phyloP scores from a whole-genome alignment of 2,113 vertebrate species.

The Oreotrochilus melanogaster region DNA sequence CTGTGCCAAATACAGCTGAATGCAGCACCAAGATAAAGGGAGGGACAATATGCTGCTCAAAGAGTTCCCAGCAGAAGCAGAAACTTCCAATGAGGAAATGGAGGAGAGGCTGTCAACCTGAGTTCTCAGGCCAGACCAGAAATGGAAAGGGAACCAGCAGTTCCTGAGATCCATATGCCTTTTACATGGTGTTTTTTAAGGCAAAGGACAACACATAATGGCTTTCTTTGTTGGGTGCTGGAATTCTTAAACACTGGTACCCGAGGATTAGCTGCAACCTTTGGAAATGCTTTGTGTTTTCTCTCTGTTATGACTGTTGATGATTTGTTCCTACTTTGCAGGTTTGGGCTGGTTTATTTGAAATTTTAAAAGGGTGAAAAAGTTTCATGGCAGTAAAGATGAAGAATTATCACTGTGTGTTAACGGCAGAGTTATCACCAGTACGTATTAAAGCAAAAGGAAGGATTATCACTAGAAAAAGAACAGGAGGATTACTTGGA shows the following conservation, averaged over 20 bases:
- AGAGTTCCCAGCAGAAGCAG: neutral
- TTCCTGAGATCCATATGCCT: neutral
- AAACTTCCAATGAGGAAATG: neutral
- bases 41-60: slow-evolving; percentile 1
- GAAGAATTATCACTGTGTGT: slow-evolving; percentile 39
- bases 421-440: slow-evolving; percentile 29
- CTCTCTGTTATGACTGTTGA: neutral
- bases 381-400: neutral
- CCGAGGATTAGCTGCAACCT: slow-evolving; percentile 21
- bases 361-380: slow-evolving; percentile 9
- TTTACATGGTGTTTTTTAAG: neutral
- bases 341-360: neutral
- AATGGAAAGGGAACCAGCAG: neutral
- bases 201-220: neutral
- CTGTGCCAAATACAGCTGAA: slow-evolving; percentile 33
- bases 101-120: neutral
- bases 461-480: slow-evolving; percentile 42
- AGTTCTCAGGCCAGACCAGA: neutral
- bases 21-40: slow-evolving; percentile 48
- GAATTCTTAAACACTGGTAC: neutral
- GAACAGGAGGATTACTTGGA: slow-evolving; percentile 43
- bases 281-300: neutral
- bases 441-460: neutral
- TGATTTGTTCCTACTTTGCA: slow-evolving; percentile 23
- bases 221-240: neutral